Evolutionary conservation across 2,888 invertebrate species (phyloP).

Genomic region (Leucania comma): DNA sequence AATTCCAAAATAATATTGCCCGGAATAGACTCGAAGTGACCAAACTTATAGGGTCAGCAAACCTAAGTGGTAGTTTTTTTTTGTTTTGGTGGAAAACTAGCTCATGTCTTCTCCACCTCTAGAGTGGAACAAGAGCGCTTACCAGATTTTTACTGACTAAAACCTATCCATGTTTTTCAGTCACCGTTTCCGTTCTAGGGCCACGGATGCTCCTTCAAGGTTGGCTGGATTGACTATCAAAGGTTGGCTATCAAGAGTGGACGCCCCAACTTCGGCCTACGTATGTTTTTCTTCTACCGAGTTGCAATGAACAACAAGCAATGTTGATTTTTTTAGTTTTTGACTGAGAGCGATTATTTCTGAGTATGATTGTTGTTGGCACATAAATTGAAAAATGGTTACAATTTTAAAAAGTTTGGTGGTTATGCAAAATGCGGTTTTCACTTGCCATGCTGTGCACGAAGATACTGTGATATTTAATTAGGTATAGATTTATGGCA

Average conservation of each 20-base stretch:
- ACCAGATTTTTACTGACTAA: too few species aligned
- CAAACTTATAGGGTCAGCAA: too few species aligned
- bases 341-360: conserved; percentile 46
- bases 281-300: conserved; percentile 48
- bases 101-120: too few species aligned
- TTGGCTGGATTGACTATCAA: too few species aligned
- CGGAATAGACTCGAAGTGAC: too few species aligned
- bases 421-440: conserved; percentile 16
- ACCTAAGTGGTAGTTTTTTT: too few species aligned
- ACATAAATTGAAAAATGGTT: conserved; percentile 56
- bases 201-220: too few species aligned
- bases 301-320: conserved; percentile 31
- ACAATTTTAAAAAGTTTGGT: conserved; percentile 27
- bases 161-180: too few species aligned
- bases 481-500: neutral
- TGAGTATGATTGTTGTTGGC: conserved; percentile 54
- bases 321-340: conserved; percentile 19
- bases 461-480: neutral
- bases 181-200: too few species aligned
- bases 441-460: neutral
- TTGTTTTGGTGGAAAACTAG: too few species aligned
- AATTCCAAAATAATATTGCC: too few species aligned
- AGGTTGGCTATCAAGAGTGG: neutral
- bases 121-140: too few species aligned
- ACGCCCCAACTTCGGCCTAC: conserved; percentile 10